These are phyloP conservation scores for Plagodis dolabraria DNA, from an alignment of 2,888 invertebrate species.

Conservation along the genomic window DNA sequence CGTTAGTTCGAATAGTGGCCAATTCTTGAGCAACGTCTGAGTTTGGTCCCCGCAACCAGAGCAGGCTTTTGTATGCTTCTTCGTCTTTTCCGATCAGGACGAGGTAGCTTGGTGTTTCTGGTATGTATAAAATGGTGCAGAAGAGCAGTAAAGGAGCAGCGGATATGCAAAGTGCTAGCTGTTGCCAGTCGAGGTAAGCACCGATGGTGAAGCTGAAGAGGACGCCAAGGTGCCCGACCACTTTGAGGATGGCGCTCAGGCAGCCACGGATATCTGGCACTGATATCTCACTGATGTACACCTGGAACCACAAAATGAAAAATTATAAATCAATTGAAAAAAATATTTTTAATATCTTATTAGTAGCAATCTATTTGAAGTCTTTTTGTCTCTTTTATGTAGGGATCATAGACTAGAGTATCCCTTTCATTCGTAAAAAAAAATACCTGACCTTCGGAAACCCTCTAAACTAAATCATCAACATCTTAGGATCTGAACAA, in stretches of 20 bases:
- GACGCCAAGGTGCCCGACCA: conserved; percentile 93
- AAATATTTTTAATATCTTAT: too few relatives aligned
- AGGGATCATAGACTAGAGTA: too few relatives aligned
- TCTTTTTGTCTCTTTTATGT: too few relatives aligned
- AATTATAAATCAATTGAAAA: too few relatives aligned
- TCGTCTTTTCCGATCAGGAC: conserved; percentile 91
- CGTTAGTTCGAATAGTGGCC: conserved; percentile 88
- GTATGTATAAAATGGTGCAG: conserved; percentile 90
- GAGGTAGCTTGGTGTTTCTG: conserved; percentile 95
- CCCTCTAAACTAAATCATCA: too few relatives aligned
- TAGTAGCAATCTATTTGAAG: too few relatives aligned
- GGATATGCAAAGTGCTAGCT: conserved; percentile 92
- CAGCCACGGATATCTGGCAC: conserved; percentile 94
- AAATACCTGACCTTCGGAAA: too few relatives aligned
- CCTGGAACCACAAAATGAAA: conserved; percentile 72
- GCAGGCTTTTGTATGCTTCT: conserved; percentile 86
- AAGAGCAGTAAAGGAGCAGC: conserved; percentile 91
- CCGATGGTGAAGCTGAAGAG: conserved; percentile 93
- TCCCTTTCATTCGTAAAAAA: too few relatives aligned
- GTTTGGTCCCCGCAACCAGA: conserved; percentile 93
- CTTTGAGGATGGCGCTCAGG: conserved; percentile 93
- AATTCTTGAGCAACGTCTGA: conserved; percentile 91
- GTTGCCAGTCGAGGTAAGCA: conserved; percentile 93
- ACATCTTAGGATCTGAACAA: too few relatives aligned
- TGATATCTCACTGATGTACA: conserved; percentile 96